Evolutionary conservation across 2,113 vertebrate species (phyloP).

Genomic region (Mohoua ochrocephala): DNA sequence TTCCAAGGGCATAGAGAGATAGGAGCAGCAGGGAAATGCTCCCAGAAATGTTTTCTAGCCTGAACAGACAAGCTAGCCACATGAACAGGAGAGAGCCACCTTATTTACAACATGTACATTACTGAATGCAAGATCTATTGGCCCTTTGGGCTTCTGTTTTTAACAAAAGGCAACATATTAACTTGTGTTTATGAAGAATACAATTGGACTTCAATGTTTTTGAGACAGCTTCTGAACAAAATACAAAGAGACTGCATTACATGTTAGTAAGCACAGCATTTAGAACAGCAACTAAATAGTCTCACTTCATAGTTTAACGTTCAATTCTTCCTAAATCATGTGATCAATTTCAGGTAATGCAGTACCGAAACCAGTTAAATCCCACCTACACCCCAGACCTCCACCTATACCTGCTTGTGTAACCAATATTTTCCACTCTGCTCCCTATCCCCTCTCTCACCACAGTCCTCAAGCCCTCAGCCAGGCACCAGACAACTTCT

Average conservation of each 20-base stretch:
- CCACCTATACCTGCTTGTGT: rapidly evolving
- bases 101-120: rapidly evolving
- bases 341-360: not conserved
- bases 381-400: not conserved
- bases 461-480: not conserved
- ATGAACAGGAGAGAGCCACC: not conserved
- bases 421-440: not conserved
- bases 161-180: not conserved
- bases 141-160: not conserved
- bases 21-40: not conserved
- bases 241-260: rapidly evolving
- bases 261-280: not conserved
- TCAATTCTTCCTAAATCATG: not conserved
- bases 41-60: not conserved
- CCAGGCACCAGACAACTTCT: not conserved
- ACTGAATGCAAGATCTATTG: not conserved
- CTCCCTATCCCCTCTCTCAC: too few relatives aligned
- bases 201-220: not conserved
- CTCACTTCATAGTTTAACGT: not conserved
- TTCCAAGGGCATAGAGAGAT: not conserved
- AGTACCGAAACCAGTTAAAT: not conserved
- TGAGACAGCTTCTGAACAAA: not conserved
- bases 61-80: not conserved
- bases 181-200: rapidly evolving
- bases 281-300: not conserved